Evolutionary conservation across 2,113 vertebrate species (phyloP).

Genomic region (Gymnobelideus leadbeateri): DNA sequence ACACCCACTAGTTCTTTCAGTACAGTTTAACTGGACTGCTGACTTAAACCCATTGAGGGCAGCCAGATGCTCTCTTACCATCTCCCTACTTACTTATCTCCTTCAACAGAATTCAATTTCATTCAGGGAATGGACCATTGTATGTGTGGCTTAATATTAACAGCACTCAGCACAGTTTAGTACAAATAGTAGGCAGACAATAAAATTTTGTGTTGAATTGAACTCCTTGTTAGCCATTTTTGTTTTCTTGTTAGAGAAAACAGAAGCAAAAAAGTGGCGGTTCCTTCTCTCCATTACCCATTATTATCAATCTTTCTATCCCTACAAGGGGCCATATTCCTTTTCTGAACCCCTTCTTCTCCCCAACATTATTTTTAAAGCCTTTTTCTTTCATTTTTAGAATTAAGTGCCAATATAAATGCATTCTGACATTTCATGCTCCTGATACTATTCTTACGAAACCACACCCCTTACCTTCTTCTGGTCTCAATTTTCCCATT

Average conservation of each 20-base stretch:
- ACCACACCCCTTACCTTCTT: neutral
- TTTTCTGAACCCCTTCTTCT: neutral
- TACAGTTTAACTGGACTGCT: too few relatives aligned
- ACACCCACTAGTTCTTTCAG: too few relatives aligned
- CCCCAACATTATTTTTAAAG: neutral
- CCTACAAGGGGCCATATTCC: neutral
- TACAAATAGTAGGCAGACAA: neutral
- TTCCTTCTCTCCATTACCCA: neutral
- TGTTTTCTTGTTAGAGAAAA: neutral
- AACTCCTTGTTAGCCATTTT: neutral
- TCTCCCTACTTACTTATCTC: too few relatives aligned
- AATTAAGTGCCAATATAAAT: neutral
- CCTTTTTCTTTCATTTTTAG: neutral
- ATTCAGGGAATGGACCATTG: too few relatives aligned
- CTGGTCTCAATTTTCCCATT: neutral
- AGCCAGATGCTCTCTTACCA: too few relatives aligned
- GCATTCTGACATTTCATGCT: neutral
- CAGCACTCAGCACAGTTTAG: neutral
- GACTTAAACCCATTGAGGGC: too few relatives aligned
- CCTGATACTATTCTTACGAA: neutral
- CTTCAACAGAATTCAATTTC: too few relatives aligned
- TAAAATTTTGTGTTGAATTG: neutral
- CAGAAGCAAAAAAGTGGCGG: neutral
- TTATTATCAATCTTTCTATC: neutral
- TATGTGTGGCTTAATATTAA: neutral